Percentiles rank a stretch among this genome's conserved stretches.
phyloP scores from a whole-genome alignment of 53 echinoderm and acorn worm species.

The Stichopus horrens region DNA sequence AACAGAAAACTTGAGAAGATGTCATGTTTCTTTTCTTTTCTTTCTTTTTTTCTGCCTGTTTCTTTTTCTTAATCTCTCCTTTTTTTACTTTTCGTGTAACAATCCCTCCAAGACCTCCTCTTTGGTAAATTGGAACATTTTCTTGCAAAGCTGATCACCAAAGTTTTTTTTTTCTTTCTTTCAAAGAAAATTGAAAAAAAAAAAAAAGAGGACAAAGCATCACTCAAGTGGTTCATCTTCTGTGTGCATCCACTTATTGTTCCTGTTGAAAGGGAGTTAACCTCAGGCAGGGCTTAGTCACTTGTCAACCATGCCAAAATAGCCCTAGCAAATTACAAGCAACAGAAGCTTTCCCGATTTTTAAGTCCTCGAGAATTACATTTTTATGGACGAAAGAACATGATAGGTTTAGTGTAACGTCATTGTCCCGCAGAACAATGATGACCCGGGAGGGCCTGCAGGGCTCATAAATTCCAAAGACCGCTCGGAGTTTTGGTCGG shows the following conservation, averaged over 20 bases:
- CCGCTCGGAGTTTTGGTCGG: neutral
- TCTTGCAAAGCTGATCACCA: neutral
- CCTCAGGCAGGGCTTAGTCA: conserved; percentile 7
- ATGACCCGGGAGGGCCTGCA: conserved; percentile 2
- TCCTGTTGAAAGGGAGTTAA: neutral
- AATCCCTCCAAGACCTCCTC: neutral
- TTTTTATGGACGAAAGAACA: conserved; percentile 33
- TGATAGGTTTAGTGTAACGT: conserved; percentile 13
- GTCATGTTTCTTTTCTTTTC: neutral
- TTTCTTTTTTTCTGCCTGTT: neutral
- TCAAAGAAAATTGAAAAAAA: neutral
- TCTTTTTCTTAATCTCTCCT: neutral
- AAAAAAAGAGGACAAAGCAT: neutral
- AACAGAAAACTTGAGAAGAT: neutral
- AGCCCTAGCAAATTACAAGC: neutral
- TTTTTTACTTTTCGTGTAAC: too few relatives aligned
- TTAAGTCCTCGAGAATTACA: conserved; percentile 12
- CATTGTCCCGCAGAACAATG: conserved; percentile 26
- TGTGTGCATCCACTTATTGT: conserved; percentile 12
- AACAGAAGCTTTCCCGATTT: too few relatives aligned
- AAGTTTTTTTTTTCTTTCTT: neutral
- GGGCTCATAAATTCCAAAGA: conserved; percentile 16
- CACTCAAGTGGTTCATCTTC: conserved; percentile 6
- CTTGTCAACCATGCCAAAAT: neutral
- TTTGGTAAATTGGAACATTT: neutral